Evolutionary conservation across 2,113 vertebrate species (phyloP), one percentile per base, ranked within the genome.

Genomic region (Dipodomys ordii): DNA sequence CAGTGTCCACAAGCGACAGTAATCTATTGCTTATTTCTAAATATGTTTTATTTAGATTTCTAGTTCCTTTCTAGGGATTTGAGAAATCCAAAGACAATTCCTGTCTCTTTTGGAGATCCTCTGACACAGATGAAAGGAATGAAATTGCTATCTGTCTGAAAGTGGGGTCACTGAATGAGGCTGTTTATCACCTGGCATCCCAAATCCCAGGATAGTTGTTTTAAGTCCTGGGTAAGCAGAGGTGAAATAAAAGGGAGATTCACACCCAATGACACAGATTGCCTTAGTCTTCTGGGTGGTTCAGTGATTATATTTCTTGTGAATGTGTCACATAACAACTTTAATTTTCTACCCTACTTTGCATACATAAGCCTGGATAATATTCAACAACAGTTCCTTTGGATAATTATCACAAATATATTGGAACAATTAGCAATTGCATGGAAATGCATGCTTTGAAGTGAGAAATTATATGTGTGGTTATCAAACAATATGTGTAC

Each of bases 371-470:
- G 13, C 27, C 10, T 49, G 39, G 28, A 39, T 44, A 89, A 68
- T 89, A 32, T 87, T 46, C 64, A 92, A 68, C 35, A 84, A n/a
- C 16, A 91, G 27, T 68, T 67, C 18, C 92, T 87, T 39, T 25
- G 57, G 32, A 64, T 74, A 76, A 86, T 93, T 85, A 86, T 60
- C 32, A 64, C 12, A 25, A 82, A n/a, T 32, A 32, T 69, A 30
- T 94, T 86, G 13, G 18, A 89, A 93, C 64, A 91, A 73, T 23
- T 60, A 13, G 39, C n/a, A 81, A 87, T 69, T 92, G 10, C 84
- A 39, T 22, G 49, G 23, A 91, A 95, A 95, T 92, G 90, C 28
- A 49, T 82, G 65, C 65, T 95, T 91, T 81, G 82, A 91, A 81
- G 67, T 90, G 80, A 93, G 69, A 84, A 91, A 95, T 72, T 94